Conservation (phyloP, 2,888 invertebrate genomes). For the Hypena proboscidalis region DNA sequence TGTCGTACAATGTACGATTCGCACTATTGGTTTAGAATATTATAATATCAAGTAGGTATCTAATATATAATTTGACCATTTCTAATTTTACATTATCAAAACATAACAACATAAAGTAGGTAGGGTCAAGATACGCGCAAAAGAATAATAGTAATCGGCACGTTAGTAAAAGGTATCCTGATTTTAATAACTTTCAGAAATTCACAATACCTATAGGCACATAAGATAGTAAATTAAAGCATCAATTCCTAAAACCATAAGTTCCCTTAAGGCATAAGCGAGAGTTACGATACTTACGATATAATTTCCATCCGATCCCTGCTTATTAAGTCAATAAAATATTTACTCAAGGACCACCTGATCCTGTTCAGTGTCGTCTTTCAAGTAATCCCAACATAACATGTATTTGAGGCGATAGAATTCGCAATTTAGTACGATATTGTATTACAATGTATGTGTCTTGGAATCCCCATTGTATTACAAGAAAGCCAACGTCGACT, state of each 20-base stretch:
- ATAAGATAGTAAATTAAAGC: too few species aligned
- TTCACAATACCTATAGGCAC: too few species aligned
- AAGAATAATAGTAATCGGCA: too few species aligned
- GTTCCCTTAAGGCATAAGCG: not conserved
- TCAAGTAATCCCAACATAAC: not conserved
- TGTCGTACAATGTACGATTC: slow-evolving; percentile 58
- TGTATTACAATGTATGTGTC: not conserved
- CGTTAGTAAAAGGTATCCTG: too few species aligned
- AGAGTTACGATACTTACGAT: not conserved
- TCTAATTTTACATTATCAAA: too few species aligned
- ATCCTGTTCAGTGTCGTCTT: slow-evolving; percentile 2
- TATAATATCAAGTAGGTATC: slow-evolving; percentile 21
- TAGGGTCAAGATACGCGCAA: too few species aligned
- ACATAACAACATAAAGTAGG: too few species aligned
- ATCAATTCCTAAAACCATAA: too few species aligned
- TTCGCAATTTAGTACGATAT: slow-evolving; percentile 5
- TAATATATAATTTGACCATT: too few species aligned
- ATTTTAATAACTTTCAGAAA: too few species aligned
- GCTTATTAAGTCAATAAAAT: not conserved
- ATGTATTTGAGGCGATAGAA: slow-evolving; percentile 1
- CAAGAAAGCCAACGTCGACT: too few species aligned
- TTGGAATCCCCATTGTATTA: slow-evolving; percentile 12
- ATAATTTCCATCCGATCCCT: not conserved
- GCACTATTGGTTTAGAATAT: slow-evolving; percentile 43
- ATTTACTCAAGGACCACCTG: not conserved